Evolutionary conservation across 2,888 invertebrate genomes (phyloP), one percentile per base, ranked within the genome.

Genomic region (Ennomos quercinarius): DNA sequence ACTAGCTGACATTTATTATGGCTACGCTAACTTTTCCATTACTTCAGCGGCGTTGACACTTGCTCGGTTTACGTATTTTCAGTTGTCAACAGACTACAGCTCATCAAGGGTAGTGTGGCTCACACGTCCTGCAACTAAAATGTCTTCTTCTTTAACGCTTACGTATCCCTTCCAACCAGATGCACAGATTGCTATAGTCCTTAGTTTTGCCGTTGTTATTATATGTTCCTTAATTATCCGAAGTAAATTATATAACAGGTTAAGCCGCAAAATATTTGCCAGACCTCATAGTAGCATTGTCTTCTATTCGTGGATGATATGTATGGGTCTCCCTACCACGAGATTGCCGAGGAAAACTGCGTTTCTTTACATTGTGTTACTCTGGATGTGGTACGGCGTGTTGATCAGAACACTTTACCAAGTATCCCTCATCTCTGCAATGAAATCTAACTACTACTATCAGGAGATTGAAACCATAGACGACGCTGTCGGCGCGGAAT

Each of bases 341-440:
- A 79, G 66, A 47, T 55, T 86, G 11, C 86, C 90, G 1, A 70
- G 71, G 27, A 85, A 81, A 55, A 72, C 76, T 13, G 57, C 73
- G 0, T 72, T 82, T 34, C 56, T 83, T 13, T 77, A 76, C 52
- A 72, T 87, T 11, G 64, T 77, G 4, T 59, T 86, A 1, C 63
- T 84, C 42, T 89, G 89, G 90, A 80, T 87, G 27, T 85, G 82
- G 83, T 89, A 86, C 54, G 83, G 84, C 70, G 80, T 85, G 63
- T 67, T 90, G 36, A 70, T 90, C n/a, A 78, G 91, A 66, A 89
- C 86, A 0, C 76, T 83, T 49, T 91, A 89, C 59, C 89, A 89
- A 70, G 86, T 84, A 0, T 81, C 81, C 56, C 76, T 90, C 2
- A 88, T 91, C 54, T 77, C 76, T 62, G 84, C 81, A 1, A 73